Evolutionary conservation across 1,140 invertebrate species (phyloP), one percentile per base, ranked within the genome.

Genomic region (Panonychus citri): DNA sequence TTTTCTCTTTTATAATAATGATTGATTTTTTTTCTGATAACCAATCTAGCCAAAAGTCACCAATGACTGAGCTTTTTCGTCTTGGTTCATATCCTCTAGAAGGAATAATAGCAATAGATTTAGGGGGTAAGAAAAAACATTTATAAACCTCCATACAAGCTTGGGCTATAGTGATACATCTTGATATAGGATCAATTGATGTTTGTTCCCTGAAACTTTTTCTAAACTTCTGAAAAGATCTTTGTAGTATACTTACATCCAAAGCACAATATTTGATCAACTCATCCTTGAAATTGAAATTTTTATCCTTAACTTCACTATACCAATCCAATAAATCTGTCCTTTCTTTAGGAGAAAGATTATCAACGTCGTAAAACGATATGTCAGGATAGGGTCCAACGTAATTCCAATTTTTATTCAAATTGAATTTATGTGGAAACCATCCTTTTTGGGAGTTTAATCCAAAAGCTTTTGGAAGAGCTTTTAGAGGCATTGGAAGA

Each of bases 391-490:
- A 48, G 2, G 2, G 8, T 15, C 40, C 27, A 46, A n/a, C 27
- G 40, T 50, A 54, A 37, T 48, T 3, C 42, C 24, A 21, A 26
- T 58, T 55, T 24, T 37, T 25, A 15, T 4, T 1, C 3, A 4
- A 19, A 27, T 54, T 54, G 26, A 58, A 55, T 10, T 24, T 13
- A 28, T 58, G 53, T 15, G 52, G 57, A 28, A 58, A 58, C 26
- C n/a, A 55, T 3, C 57, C 53, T 58, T 58, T 58, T 34, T 13
- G 19, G 1, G 12, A 12, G 17, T 51, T n/a, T 1, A 58, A 24
- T 8, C 53, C 57, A 49, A 58, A 58, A 17, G 49, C n/a, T 30
- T 53, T 48, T 7, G 57, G 57, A 1, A 58, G 53, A 26, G 37
- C 8, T 13, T 17, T 13, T 1, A 58, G 42, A 7, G 52, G 27